Evolutionary conservation across 2,113 vertebrate genomes (phyloP).

Genomic region (cattle (Bos taurus)): DNA sequence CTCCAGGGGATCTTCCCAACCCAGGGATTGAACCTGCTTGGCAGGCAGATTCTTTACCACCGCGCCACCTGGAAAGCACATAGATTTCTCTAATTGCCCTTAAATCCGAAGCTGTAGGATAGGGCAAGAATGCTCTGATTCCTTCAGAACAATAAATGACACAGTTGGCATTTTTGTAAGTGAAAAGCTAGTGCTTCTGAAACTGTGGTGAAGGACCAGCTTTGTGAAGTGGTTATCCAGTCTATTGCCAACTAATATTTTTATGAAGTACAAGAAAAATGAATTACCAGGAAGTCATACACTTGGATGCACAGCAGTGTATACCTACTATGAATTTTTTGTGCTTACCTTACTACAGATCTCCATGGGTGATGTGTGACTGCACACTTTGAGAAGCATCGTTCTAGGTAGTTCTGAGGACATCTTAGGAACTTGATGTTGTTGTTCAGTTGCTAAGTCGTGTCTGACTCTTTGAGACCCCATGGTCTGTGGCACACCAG

Average conservation of each 20-base stretch:
- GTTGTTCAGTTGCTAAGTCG: neutral
- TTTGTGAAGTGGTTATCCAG: neutral
- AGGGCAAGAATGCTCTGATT: neutral
- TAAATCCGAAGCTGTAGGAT: neutral
- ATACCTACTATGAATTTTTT: neutral
- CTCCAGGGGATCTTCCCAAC: neutral
- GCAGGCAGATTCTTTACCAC: neutral
- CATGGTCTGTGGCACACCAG: neutral
- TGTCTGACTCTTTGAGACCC: neutral
- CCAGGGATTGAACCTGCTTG: neutral
- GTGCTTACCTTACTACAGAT: neutral
- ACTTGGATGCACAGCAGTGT: neutral
- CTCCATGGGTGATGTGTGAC: neutral
- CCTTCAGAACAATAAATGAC: neutral
- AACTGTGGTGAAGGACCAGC: neutral
- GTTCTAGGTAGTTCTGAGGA: neutral
- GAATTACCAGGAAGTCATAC: neutral
- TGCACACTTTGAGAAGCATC: neutral
- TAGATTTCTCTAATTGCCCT: neutral
- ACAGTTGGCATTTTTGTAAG: neutral
- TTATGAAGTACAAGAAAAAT: neutral
- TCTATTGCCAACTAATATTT: neutral
- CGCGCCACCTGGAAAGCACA: neutral
- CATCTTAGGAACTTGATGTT: neutral
- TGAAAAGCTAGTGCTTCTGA: neutral